Conservation (phyloP, 2,888 invertebrate species). For the Lysandra bellargus region DNA sequence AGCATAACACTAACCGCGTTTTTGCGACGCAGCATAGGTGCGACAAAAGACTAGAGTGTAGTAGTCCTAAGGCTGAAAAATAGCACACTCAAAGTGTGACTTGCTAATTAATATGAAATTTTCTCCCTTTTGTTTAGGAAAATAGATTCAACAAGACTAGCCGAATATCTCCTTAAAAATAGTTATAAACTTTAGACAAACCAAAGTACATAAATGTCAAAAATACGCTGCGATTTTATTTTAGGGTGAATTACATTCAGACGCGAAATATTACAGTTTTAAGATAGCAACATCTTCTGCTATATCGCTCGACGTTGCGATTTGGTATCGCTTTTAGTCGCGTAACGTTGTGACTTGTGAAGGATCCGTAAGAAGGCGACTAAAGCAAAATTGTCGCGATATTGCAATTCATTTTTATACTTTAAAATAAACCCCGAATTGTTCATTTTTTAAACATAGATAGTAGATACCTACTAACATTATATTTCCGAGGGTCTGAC, state of each 20-base stretch:
- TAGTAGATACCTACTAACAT: no score
- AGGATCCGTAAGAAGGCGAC: no score
- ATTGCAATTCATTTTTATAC: no score
- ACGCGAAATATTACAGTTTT: not conserved
- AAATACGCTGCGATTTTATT: not conserved
- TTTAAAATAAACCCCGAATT: no score
- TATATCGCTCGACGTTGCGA: not conserved
- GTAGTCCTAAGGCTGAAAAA: conserved; percentile 18
- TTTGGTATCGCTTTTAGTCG: not conserved
- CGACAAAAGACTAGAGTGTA: conserved; percentile 3
- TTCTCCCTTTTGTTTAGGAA: not conserved
- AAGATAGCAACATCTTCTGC: not conserved
- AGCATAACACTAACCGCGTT: not conserved
- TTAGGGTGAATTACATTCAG: not conserved
- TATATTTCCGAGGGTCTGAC: no score
- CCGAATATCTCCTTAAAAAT: not conserved
- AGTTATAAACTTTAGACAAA: not conserved
- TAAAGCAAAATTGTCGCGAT: no score
- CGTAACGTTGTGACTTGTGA: not conserved
- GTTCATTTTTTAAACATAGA: no score
- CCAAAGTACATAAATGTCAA: not conserved
- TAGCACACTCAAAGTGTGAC: not conserved
- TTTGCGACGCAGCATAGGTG: not conserved
- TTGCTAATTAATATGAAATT: not conserved
- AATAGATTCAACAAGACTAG: not conserved